Percentiles rank a stretch among this genome's conserved stretches.
phyloP scores from a whole-genome alignment of 2,888 invertebrate genomes.

The Entomobrya proxima region DNA sequence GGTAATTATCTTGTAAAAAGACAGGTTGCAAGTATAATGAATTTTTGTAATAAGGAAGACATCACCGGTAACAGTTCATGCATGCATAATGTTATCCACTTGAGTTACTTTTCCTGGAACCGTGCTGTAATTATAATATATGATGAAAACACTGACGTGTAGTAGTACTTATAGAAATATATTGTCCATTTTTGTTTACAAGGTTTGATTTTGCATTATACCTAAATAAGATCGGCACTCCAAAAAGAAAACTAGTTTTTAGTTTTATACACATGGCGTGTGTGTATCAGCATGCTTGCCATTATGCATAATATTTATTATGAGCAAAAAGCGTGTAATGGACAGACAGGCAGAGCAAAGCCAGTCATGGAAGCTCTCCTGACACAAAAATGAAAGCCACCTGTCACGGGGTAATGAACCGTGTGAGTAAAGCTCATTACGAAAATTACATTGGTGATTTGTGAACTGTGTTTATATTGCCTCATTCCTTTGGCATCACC shows the following conservation, averaged over 20 bases:
- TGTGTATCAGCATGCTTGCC: not conserved
- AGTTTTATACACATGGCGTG: no score
- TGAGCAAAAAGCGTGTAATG: not conserved
- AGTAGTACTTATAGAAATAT: no score
- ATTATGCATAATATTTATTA: not conserved
- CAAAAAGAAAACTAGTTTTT: no score
- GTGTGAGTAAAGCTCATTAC: constrained; percentile 60
- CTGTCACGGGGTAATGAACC: constrained; percentile 63
- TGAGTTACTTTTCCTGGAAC: no score
- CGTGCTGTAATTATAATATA: no score
- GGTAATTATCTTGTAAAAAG: constrained; percentile 44
- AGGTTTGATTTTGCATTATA: not conserved
- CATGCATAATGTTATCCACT: not conserved
- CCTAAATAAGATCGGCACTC: no score
- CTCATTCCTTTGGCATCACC: not conserved
- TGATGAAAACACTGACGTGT: no score
- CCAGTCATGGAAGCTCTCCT: constrained; percentile 15
- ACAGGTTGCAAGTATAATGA: not conserved
- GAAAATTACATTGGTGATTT: constrained; percentile 46
- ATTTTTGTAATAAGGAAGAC: not conserved
- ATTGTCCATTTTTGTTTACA: constrained; percentile 2
- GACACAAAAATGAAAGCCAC: constrained; percentile 63
- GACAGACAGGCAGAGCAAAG: not conserved
- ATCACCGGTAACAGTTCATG: not conserved
- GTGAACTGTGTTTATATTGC: constrained; percentile 5